Conservation (phyloP, 2,113 vertebrate genomes). For the Gavia stellata region DNA sequence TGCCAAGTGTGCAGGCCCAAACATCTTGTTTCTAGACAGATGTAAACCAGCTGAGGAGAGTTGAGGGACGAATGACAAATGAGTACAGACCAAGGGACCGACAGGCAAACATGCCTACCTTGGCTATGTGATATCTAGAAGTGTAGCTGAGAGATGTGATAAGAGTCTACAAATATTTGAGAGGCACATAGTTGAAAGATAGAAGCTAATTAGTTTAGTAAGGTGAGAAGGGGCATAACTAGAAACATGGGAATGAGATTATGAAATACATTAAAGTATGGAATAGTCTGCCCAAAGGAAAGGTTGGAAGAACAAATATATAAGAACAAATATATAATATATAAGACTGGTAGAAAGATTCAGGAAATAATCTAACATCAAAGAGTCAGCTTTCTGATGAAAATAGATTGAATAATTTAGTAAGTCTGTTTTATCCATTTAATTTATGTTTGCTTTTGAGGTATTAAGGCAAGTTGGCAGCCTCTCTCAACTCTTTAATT, state of each 20-base stretch:
- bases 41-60: neutral
- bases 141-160: neutral
- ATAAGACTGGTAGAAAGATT: neutral
- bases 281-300: neutral
- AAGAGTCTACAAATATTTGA: slow-evolving; percentile 6
- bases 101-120: neutral
- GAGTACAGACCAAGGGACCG: neutral
- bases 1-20: neutral
- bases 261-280: neutral
- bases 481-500: neutral
- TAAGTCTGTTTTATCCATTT: neutral
- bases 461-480: neutral
- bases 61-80: neutral
- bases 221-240: neutral
- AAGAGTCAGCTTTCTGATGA: slow-evolving; percentile 8
- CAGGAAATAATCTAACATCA: slow-evolving; percentile 11
- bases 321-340: neutral
- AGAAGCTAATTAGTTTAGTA: neutral
- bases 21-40: neutral
- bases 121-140: neutral
- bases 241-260: slow-evolving; percentile 15
- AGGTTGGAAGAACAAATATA: neutral
- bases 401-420: slow-evolving; percentile 2
- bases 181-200: neutral
- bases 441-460: slow-evolving; percentile 39